These are phyloP conservation scores for Podabrus alpinus DNA, from an alignment of 2,888 invertebrate genomes.

Conservation along the genomic window DNA sequence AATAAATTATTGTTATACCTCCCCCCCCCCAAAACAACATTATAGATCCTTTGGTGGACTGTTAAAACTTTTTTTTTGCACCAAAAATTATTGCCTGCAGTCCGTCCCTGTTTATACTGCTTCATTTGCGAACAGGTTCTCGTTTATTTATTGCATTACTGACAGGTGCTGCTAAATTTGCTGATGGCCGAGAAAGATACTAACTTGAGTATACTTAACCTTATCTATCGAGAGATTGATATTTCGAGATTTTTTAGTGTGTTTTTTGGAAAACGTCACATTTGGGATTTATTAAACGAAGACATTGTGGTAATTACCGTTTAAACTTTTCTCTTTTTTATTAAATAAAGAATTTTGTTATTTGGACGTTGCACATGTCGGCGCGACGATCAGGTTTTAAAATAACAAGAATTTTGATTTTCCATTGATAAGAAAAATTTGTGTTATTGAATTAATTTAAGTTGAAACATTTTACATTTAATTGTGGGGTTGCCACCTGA, in stretches of 20 bases:
- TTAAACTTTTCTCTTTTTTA: neutral
- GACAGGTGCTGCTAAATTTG: neutral
- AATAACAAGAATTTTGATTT: neutral
- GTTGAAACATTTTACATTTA: no score
- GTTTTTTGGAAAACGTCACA: neutral
- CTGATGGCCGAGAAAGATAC: neutral
- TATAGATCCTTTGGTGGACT: no score
- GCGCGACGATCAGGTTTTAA: neutral
- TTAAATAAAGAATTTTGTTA: neutral
- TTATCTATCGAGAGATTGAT: neutral
- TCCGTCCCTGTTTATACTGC: neutral
- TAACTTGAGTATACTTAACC: neutral
- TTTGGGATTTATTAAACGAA: neutral
- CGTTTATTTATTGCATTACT: neutral
- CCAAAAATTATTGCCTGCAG: neutral
- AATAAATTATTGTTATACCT: no score
- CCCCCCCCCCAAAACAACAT: no score
- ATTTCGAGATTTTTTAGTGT: neutral
- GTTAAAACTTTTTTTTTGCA: no score
- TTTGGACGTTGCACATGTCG: neutral
- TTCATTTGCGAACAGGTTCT: neutral
- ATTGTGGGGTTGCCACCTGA: no score
- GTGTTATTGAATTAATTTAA: no score
- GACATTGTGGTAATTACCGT: neutral
- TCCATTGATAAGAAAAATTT: no score